Evolutionary conservation across 2,113 vertebrate species (phyloP), one percentile per base, ranked within the genome.

Genomic region (Nibea coibor): DNA sequence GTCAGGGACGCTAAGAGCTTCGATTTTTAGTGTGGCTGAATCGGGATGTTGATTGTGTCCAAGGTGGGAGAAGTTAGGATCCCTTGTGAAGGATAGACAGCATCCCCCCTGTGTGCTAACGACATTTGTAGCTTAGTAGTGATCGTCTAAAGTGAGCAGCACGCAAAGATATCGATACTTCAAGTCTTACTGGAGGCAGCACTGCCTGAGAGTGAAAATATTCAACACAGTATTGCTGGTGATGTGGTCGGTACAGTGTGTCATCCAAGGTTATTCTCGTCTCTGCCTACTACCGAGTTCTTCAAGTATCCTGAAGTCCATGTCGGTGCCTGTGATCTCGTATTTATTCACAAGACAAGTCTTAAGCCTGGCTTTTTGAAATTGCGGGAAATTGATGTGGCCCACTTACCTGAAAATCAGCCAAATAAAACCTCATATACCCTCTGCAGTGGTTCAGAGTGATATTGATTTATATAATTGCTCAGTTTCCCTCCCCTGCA

Each of bases 401-500:
- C 50, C 57, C 69, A 76, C 48, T 72, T 86, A 56, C 58, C 73
- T 87, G 82, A 76, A 73, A 78, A 75, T 80, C 65, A 65, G 75
- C 71, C 72, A 72, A 61, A 80, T 76, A 68, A 82, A 84, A 78
- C 72, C n/a, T 74, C 48, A 50, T 62, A 43, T 56, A 70, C 48
- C 56, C 48, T 71, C 31, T 78, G 31, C 58, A 65, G 69, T 42
- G 26, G 35, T 71, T 85, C 84, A 77, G 75, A 83, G 73, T 71
- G 61, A 54, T 90, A 88, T 88, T 64, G 89, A 90, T 91, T 91
- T 51, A 78, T 82, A 61, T 87, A 91, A 92, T 91, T 89, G 85
- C 76, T 86, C 64, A 10, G 65, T 89, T 85, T 81, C 72, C 76
- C 75, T 82, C 64, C 62, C 0, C 31, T 47, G 62, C 66, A 59